Evolutionary conservation across 53 echinoderm and acorn worm species (phyloP), one percentile per base, ranked within the genome.

Genomic region (Luidia sarsii): DNA sequence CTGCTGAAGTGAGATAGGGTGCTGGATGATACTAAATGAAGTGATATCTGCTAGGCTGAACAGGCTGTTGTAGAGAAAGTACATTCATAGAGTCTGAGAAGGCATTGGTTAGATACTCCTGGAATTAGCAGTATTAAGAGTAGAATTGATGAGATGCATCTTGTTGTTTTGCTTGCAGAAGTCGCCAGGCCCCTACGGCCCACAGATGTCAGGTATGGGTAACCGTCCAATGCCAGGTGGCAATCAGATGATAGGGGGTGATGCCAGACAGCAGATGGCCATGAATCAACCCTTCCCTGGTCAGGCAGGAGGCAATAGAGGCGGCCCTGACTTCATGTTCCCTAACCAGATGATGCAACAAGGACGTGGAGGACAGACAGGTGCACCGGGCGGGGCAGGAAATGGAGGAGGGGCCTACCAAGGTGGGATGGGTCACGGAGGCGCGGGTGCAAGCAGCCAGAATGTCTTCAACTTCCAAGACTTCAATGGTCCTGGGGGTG

Each of bases 281-380:
- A 87, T 87, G 82, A 80, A 81, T 28, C 92, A 89, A 72, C 92
- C 86, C 50, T 92, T 86, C 62, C 86, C 92, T 1, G 89, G 89
- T 67, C 75, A 59, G 36, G 30, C 67, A 11, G 83, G 82, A 55
- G 25, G 68, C 53, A 81, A 75, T 25, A 68, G 86, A 15, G 89
- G 85, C 25, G 89, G 89, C 0, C 65, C 69, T 22, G 92, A 92
- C 45, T 92, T 80, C 86, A 45, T 80, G 35, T 84, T 91, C 45
- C 71, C 35, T 38, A 67, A 64, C 39, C 95, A 87, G 65, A 87
- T 95, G 87, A 92, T 92, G 89, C 89, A 87, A 18, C 82, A 81
- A 18, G 74, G 84, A 19, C 87, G 92, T 18, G 70, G 79, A 33
- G 43, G 31, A 33, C 82, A 75, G 11, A n/a, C n/a, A n/a, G n/a